These are phyloP conservation scores for Wasmannia auropunctata DNA, from an alignment of 1,140 invertebrate species.

Conservation along the genomic window DNA sequence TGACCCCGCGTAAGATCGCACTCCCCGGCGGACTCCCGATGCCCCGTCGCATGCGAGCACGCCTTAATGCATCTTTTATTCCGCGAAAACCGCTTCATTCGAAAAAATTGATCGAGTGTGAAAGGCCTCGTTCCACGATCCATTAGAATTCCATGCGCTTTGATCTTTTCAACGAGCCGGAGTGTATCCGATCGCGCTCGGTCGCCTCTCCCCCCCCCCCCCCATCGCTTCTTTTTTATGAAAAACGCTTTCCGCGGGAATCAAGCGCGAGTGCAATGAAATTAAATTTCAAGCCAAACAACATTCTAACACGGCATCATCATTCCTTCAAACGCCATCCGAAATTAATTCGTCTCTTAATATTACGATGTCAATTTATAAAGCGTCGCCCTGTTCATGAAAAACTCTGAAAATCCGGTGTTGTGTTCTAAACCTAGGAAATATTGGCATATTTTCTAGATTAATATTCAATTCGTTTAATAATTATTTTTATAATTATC, in stretches of 20 bases:
- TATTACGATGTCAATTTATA: constrained; percentile 11
- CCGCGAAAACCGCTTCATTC: constrained; percentile 77
- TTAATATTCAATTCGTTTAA: background rate
- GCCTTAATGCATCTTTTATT: constrained; percentile 82
- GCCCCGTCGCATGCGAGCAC: constrained; percentile 67
- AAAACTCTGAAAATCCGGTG: background rate
- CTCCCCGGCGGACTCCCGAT: constrained; percentile 56
- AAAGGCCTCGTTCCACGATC: constrained; percentile 76
- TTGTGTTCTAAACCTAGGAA: no score
- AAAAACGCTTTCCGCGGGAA: constrained; percentile 57
- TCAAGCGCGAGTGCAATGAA: constrained; percentile 58
- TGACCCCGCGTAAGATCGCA: constrained; percentile 38
- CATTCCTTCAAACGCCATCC: constrained; percentile 9
- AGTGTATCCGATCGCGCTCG: constrained; percentile 71
- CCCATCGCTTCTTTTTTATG: background rate
- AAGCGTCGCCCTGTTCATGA: background rate
- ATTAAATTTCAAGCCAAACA: constrained; percentile 20
- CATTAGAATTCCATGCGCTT: constrained; percentile 76
- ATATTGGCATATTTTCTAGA: background rate
- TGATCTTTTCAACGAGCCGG: constrained; percentile 77
- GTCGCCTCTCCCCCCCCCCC: background rate
- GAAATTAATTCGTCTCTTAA: constrained; percentile 30
- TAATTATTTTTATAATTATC: no score
- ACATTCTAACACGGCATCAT: background rate
- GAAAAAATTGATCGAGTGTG: constrained; percentile 80